Base-by-base conservation (phyloP, 2,797 vertebrate genomes). In the Lophotriccus pileatus region DNA sequence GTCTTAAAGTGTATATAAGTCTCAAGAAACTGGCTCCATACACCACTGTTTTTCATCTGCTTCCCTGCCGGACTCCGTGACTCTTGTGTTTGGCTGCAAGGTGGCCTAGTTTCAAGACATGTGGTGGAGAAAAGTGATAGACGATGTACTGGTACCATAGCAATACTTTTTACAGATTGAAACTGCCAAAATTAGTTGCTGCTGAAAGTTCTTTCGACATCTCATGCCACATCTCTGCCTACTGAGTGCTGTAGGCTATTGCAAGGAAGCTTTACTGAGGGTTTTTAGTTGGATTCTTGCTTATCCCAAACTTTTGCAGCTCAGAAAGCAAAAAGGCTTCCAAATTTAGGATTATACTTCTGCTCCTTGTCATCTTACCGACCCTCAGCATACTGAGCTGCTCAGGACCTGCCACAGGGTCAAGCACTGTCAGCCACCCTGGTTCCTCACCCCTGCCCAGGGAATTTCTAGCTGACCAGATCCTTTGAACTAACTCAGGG, bases 141-240 rank as follows among this genome's bases (percentile, higher is more conserved):
- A 91, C 20, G 2, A 73, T 18, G 32, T 87, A 50, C 70, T 79
- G 20, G 52, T 94, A 76, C 81, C 68, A n/a, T 24, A 85, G 94
- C 75, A 66, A 55, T 92, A 63, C 28, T 44, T 92, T 47, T 62
- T 90, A 79, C 53, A 59, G 83, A 84, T 82, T 66, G 47, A 76
- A 91, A 70, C 75, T 87, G 75, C 88, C 90, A 91, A 44, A 91
- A 82, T 69, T 72, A 91, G 82, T 62, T 69, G 50, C 63, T 55
- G 56, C 86, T 28, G 21, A 50, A 84, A 89, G 44, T 34, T 64
- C 52, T 84, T 92, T 77, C 1, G 23, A 73, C 77, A 75, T 90
- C 39, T 15, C 75, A 52, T 59, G 59, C 37, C 4, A 3, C 39
- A 20, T 67, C 64, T 79, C 84, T 94, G 87, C 73, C 87, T 86